Base-by-base conservation (phyloP, 2,888 invertebrate genomes). In the Nebria brevicollis region DNA sequence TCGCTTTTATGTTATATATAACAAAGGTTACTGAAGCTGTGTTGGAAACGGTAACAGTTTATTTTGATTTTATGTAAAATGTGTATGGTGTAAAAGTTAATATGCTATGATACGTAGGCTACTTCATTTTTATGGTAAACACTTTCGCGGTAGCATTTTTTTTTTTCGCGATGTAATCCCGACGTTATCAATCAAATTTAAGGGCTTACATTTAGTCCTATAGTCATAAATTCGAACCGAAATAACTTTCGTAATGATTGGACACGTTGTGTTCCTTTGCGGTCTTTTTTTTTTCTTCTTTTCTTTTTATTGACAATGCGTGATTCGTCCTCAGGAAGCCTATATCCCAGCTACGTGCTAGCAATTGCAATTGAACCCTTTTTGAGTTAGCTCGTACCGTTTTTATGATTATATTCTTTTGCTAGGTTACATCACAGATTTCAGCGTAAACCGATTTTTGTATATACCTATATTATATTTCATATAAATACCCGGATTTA, bases 131-230 rank as follows among this genome's bases (percentile, higher is more conserved):
- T 54, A 54, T 54, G 54, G 54, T 54, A 54, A 54, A 34, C 34
- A 34, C 34, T 34, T 34, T 5, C 4, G 34, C 34, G 34, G 34
- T 34, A 54, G 7, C 54, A 13, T 54, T 3, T 54, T 54, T n/a
- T n/a, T n/a, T 54, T 54, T 54, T 11, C 54, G 54, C 13, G 13
- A 54, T 54, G 54, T 54, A 54, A 54, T 54, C 8, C 13, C 54
- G 13, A 54, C 54, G 13, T 8, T 54, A 54, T 54, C 11, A 54
- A 54, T 54, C 54, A 54, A 54, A 54, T 54, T 54, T 54, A 54
- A 54, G 54, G 54, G 54, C 54, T 54, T 54, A 54, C 54, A 54
- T 54, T 54, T 54, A 54, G 54, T 54, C 54, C 54, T 54, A 54
- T 6, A 3, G 8, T 13, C 54, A 54, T 54, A 54, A 54, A 54